These are phyloP conservation scores for Trachelus iudaicus DNA, from an alignment of 2,888 invertebrate genomes.

Conservation along the genomic window DNA sequence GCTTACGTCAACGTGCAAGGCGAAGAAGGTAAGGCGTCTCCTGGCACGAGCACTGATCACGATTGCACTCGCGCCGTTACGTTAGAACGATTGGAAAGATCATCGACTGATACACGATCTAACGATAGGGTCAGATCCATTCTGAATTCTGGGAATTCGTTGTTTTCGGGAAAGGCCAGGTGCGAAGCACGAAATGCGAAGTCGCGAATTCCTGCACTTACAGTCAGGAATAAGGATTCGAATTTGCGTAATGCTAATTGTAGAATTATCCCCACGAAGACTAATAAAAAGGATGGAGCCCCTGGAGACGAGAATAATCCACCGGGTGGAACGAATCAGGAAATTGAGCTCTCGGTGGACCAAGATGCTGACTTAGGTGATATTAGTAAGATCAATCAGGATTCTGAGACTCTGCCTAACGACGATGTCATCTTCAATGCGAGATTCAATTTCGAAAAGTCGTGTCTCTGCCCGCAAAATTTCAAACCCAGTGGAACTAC, in stretches of 20 bases:
- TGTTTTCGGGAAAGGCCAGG: conserved; percentile 31
- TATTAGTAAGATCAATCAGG: not conserved
- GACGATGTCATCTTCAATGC: not conserved
- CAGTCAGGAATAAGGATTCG: conserved; percentile 23
- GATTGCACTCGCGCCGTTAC: conserved; percentile 55
- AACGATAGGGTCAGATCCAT: conserved; percentile 4
- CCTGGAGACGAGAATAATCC: conserved; percentile 43
- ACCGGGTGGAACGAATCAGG: conserved; percentile 16
- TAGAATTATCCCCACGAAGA: conserved; percentile 10
- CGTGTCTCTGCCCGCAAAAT: conserved; percentile 40
- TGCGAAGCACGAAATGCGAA: conserved; percentile 1
- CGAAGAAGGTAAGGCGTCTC: conserved; percentile 76
- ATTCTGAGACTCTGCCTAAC: not conserved
- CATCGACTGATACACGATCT: conserved; percentile 25
- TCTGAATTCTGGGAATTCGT: conserved; percentile 30
- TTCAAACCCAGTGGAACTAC: conserved; percentile 50
- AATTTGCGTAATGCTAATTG: conserved; percentile 10
- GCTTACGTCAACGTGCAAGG: conserved; percentile 81
- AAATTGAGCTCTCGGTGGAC: not conserved
- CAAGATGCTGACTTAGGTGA: not conserved
- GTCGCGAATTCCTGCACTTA: conserved; percentile 17
- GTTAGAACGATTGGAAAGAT: conserved; percentile 34
- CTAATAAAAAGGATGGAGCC: conserved; percentile 20
- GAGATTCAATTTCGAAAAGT: conserved; percentile 44
- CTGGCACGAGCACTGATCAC: conserved; percentile 37